Evolutionary conservation across 35 echinoderm and acorn worm genomes (phyloP), one percentile per base, ranked within the genome.

Genomic region (Amphiura filiformis): DNA sequence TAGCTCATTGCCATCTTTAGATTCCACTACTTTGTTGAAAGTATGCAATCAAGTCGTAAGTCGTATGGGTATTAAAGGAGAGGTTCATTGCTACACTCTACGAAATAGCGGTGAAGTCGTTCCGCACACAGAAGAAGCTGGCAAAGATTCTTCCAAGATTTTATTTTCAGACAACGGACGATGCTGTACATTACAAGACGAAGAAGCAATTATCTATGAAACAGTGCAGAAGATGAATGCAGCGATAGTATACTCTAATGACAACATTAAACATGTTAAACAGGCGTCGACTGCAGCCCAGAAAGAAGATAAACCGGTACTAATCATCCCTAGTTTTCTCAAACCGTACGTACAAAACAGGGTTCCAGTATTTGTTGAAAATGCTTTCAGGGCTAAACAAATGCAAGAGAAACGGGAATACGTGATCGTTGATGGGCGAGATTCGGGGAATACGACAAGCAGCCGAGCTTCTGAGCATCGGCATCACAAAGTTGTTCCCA

Each of bases 81-180:
- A 70, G 61, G 61, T 70, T 26, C 7, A 70, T 11, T 70, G 9
- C 11, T 70, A 70, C 61, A 70, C 61, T 13, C 61, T 70, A 30
- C 7, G 61, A 70, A 70, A 70, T 70, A 70, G 61, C 61, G 61
- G 61, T 70, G 61, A 70, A 26, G 61, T 70, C 61, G 26, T 70
- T 70, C 61, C 7, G 26, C 61, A n/a, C 26, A n/a, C 61, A 70
- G 61, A 70, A 70, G 26, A 5, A n/a, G 26, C 28, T 70, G 61
- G 11, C 7, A 70, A n/a, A 5, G 26, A 70, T 23, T 13, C 61
- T 26, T 70, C 61, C 61, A 70, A 70, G 61, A 70, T 70, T 70
- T 70, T 70, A 70, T 23, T 70, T 70, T 5, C 61, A 13, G 28
- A 70, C 28, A 70, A 70, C 9, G 61, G 61, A 70, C 7, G 26